Conservation (phyloP, 2,888 invertebrate genomes). For the Philaethria dido region DNA sequence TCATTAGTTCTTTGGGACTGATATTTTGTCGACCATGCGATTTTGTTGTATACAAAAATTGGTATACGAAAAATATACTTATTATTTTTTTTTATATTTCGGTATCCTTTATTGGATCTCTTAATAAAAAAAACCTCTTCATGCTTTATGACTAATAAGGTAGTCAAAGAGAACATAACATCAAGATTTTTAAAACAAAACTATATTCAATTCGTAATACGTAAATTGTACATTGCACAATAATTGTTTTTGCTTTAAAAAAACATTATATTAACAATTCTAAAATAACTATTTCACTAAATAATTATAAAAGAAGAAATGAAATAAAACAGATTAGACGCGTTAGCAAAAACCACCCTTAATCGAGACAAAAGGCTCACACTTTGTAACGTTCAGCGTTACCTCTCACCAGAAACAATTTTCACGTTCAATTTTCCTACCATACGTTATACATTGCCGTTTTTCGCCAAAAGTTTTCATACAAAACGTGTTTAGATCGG, state of each 20-base stretch:
- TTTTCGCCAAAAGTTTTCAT: neutral
- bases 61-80: neutral
- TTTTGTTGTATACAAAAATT: neutral
- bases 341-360: slow-evolving; percentile 55
- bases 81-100: neutral
- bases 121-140: too few relatives aligned
- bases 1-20: slow-evolving; percentile 38
- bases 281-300: neutral
- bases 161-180: too few relatives aligned
- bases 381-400: slow-evolving; percentile 82
- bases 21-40: neutral
- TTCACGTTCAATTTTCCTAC: slow-evolving; percentile 46
- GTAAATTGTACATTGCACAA: neutral
- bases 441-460: slow-evolving; percentile 55
- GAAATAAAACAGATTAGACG: slow-evolving; percentile 16
- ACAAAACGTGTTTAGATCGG: slow-evolving; percentile 26
- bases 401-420: slow-evolving; percentile 60
- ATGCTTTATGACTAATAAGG: too few relatives aligned
- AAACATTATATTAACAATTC: neutral
- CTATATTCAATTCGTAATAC: neutral
- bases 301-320: neutral
- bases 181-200: neutral
- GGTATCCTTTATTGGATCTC: too few relatives aligned
- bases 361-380: slow-evolving; percentile 80
- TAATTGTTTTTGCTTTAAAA: neutral